Evolutionary conservation across 2,113 vertebrate genomes (phyloP), one percentile per base, ranked within the genome.

Genomic region (Podiceps cristatus): DNA sequence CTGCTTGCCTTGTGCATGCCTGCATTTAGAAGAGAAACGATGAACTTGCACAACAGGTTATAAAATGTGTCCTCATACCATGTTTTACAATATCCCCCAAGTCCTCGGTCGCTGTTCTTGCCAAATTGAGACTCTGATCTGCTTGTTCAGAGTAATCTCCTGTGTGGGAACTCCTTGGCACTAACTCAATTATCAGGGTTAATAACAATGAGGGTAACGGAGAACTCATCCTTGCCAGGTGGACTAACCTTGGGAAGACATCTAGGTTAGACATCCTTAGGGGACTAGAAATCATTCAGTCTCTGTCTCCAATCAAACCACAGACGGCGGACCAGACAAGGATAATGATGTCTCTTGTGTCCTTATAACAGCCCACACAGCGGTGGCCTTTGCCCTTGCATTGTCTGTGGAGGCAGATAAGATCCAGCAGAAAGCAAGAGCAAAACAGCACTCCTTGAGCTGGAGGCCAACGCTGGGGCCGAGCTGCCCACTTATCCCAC

Each of bases 21-120:
- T 80, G 42, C n/a, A 18, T 80, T 88, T 50, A 90, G 88, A 87
- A 86, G 28, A 88, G 50, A 86, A 92, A 77, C 8, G 0, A 71
- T 50, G 25, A 91, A 86, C 72, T 83, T 93, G 72, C 78, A 84
- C 18, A 74, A 84, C 18, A 80, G 59, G 20, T 74, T 86, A 83
- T 69, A 86, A 88, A 96, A 55, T 71, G 11, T 77, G 72, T 93
- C 68, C 25, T 92, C 47, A 62, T n/a, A 58, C 18, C 22, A 10
- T 4, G 31, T 79, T 86, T 93, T 93, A 94, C 31, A 71, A 66
- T 31, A 88, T 50, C 44, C 10, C 50, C 12, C 44, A 88, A 42
- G 42, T 11, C 40, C 6, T 3, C 0, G 0, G 37, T 47, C 1
- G 2, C n/a, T 40, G 8, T 15, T 88, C 69, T 83, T 90, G 75